Evolutionary conservation across 1,140 invertebrate genomes (phyloP).

Genomic region (Hestina assimilis): DNA sequence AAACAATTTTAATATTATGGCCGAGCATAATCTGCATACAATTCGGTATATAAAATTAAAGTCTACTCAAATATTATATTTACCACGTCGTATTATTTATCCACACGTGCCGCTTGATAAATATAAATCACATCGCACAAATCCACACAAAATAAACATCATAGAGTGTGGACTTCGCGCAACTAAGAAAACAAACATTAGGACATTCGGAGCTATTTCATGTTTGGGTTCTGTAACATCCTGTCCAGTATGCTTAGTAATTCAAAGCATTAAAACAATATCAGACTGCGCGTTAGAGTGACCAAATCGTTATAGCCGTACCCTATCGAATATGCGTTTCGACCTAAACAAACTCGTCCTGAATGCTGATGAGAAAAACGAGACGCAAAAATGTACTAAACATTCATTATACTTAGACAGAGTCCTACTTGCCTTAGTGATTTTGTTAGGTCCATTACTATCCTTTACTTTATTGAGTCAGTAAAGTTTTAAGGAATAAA

Average conservation of each 20-base stretch:
- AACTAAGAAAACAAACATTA: background rate
- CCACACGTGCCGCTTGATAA: background rate
- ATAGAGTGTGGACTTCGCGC: background rate
- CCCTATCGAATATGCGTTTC: conserved; percentile 19
- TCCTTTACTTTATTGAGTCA: too few species aligned
- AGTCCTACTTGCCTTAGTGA: too few species aligned
- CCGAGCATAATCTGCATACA: too few species aligned
- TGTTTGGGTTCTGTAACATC: conserved; percentile 15
- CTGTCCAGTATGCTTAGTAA: conserved; percentile 19
- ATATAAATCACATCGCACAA: background rate
- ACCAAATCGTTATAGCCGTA: conserved; percentile 25
- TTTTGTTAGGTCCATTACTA: too few species aligned
- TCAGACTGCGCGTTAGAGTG: conserved; percentile 14
- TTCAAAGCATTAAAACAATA: conserved; percentile 25
- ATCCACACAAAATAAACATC: background rate
- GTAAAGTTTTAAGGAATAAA: too few species aligned
- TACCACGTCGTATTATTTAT: background rate
- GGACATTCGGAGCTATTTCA: conserved; percentile 12
- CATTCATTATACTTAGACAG: too few species aligned
- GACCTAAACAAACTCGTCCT: conserved; percentile 40
- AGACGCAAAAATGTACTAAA: background rate
- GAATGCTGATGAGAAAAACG: conserved; percentile 34
- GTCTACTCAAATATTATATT: too few species aligned
- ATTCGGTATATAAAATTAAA: background rate
- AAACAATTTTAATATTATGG: too few species aligned